These are phyloP conservation scores for Phrixothrix hirtus DNA, from an alignment of 2,888 invertebrate species.

Conservation along the genomic window DNA sequence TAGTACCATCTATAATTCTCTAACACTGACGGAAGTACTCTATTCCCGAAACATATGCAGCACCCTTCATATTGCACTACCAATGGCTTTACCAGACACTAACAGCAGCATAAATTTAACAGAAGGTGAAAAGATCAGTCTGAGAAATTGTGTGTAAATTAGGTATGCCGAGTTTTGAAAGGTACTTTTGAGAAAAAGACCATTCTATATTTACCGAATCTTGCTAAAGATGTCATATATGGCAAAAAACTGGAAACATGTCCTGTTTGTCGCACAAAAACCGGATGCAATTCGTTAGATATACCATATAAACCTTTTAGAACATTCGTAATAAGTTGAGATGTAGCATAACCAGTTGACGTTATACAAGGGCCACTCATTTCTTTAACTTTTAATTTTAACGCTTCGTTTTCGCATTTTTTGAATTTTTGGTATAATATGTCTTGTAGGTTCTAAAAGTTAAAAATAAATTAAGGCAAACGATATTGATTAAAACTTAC, in stretches of 20 bases:
- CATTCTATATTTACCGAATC: conserved; percentile 46
- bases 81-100: too few relatives aligned
- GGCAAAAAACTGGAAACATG: conserved; percentile 49
- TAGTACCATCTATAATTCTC: too few relatives aligned
- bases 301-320: conserved; percentile 46
- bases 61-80: too few relatives aligned
- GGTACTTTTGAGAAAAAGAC: too few relatives aligned
- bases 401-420: conserved; percentile 43
- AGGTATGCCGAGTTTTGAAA: too few relatives aligned
- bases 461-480: too few relatives aligned
- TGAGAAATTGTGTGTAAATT: too few relatives aligned
- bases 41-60: too few relatives aligned
- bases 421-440: conserved; percentile 41
- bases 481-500: too few relatives aligned
- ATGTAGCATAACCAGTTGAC: conserved; percentile 45
- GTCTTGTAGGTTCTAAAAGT: too few relatives aligned
- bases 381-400: conserved; percentile 40
- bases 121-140: too few relatives aligned
- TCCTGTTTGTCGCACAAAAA: conserved; percentile 50
- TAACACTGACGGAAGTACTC: too few relatives aligned
- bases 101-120: neutral
- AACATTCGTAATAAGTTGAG: conserved; percentile 48
- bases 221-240: conserved; percentile 50
- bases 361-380: conserved; percentile 41
- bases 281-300: conserved; percentile 48